These are phyloP conservation scores for Macroramphosus scolopax DNA, from an alignment of 2,797 vertebrate species.

Conservation along the genomic window DNA sequence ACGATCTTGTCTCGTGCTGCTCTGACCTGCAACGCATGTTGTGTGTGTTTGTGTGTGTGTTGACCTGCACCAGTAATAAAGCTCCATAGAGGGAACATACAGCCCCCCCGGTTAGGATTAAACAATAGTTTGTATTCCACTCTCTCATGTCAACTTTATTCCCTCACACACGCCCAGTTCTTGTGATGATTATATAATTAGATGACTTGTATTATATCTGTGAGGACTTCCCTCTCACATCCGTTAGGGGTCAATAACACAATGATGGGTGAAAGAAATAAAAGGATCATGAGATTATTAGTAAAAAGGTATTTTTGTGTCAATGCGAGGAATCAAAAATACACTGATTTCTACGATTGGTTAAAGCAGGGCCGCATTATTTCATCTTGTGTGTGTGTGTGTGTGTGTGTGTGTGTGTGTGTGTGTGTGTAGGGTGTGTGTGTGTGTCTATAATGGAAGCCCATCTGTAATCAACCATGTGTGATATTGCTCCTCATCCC, in stretches of 20 bases:
- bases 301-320: conserved; percentile 26
- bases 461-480: conserved; percentile 70
- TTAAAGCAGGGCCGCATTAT: conserved; percentile 29
- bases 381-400: conserved; percentile 40
- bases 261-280: conserved; percentile 9
- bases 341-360: conserved; percentile 37
- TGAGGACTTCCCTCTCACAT: conserved; percentile 2
- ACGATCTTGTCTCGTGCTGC: conserved; percentile 22
- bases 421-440: conserved; percentile 32
- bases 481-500: conserved; percentile 72
- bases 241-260: conserved; percentile 4
- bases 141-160: conserved; percentile 19
- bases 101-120: too few species aligned
- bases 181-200: conserved; percentile 5
- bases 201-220: conserved; percentile 3
- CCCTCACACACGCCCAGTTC: too few species aligned
- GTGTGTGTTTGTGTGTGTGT: conserved; percentile 12
- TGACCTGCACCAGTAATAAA: conserved; percentile 7
- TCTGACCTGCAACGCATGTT: conserved; percentile 10
- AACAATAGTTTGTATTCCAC: too few species aligned
- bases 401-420: conserved; percentile 44
- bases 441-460: conserved; percentile 40
- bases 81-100: too few species aligned
- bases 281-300: conserved; percentile 23
- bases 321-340: conserved; percentile 18